A percentile compares a stretch with the other conserved stretches of the same genome.
phyloP scores from a whole-genome alignment of 2,888 invertebrate genomes.

The Scaptomyza tumidula region DNA sequence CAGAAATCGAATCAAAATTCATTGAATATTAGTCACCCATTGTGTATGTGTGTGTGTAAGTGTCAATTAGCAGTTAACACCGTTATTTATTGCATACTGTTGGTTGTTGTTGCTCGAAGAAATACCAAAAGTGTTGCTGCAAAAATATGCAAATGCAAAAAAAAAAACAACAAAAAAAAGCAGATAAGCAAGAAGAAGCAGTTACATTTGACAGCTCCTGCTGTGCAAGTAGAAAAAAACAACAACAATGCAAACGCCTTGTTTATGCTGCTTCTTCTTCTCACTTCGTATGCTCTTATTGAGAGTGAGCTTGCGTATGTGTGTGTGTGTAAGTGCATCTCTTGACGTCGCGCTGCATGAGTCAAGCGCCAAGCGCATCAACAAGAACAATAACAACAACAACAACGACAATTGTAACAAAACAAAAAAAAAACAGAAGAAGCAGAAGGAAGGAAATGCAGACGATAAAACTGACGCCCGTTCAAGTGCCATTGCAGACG shows the following conservation, averaged over 20 bases:
- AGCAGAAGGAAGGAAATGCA: conserved; percentile 56
- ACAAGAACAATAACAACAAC: conserved; percentile 9
- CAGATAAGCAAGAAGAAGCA: conserved; percentile 1
- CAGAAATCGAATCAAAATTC: conserved; percentile 39
- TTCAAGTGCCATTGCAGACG: conserved; percentile 59
- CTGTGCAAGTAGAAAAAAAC: conserved; percentile 39
- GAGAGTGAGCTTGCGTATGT: conserved; percentile 35
- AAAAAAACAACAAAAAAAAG: background rate
- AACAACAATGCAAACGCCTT: conserved; percentile 50
- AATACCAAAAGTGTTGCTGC: conserved; percentile 15
- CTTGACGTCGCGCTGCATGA: conserved; percentile 69
- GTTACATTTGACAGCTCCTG: conserved; percentile 42
- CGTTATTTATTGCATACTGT: conserved; percentile 37
- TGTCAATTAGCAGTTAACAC: conserved; percentile 49
- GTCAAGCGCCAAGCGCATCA: conserved; percentile 71
- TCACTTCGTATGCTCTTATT: conserved; percentile 26
- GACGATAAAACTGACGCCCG: conserved; percentile 65
- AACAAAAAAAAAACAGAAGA: conserved; percentile 19
- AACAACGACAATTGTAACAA: conserved; percentile 16
- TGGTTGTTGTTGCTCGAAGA: too few relatives aligned
- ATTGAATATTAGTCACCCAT: conserved; percentile 44
- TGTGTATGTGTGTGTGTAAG: conserved; percentile 8
- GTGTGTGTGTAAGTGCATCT: conserved; percentile 52
- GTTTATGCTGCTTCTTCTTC: conserved; percentile 25
- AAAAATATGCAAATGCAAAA: conserved; percentile 28